Conservation (phyloP, 1,140 invertebrate genomes). For the Galendromus occidentalis region DNA sequence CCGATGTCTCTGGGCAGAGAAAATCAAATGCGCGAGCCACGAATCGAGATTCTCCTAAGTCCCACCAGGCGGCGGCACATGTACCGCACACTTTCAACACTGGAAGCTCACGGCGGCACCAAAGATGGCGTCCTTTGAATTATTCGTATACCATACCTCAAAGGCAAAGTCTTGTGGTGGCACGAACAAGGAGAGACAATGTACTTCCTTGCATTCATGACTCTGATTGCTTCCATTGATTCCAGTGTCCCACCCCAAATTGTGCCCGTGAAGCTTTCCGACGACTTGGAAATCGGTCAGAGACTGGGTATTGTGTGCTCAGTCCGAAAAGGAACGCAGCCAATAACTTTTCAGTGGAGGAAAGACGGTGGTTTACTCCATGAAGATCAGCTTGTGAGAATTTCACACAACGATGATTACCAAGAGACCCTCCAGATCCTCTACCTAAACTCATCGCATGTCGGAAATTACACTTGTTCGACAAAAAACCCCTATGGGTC, state of each 20-base stretch:
- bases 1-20: no score
- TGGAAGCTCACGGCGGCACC: slow-evolving; percentile 1
- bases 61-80: not conserved
- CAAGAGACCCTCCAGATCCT: not conserved
- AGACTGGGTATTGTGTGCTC: not conserved
- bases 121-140: not conserved
- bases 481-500: not conserved
- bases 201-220: not conserved
- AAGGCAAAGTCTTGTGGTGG: no score
- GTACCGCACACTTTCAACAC: not conserved
- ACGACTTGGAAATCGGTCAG: slow-evolving; percentile 1
- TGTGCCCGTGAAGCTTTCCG: not conserved
- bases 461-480: not conserved
- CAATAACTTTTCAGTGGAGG: not conserved
- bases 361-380: not conserved
- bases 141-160: no score
- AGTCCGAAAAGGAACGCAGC: not conserved
- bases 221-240: not conserved
- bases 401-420: not conserved
- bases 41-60: not conserved
- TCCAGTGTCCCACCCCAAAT: not conserved
- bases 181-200: no score
- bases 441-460: not conserved
- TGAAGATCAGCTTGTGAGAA: not conserved
- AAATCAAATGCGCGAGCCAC: not conserved